Percentiles rank a stretch among this genome's conserved stretches.
phyloP scores from a whole-genome alignment of 2,113 vertebrate species.

The Morone saxatilis region DNA sequence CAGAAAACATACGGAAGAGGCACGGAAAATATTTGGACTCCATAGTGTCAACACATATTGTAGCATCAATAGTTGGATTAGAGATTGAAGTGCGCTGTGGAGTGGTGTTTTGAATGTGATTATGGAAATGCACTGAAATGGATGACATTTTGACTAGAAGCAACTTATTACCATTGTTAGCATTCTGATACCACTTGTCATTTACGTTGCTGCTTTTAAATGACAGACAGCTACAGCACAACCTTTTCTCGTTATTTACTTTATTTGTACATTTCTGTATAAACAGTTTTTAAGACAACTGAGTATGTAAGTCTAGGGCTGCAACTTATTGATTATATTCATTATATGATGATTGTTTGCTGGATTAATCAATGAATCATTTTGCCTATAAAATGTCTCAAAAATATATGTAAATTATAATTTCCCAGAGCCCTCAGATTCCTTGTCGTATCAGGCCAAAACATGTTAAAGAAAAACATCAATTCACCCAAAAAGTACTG shows the following conservation, averaged over 20 bases:
- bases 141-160: not conserved
- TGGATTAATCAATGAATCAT: not conserved
- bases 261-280: too few relatives aligned
- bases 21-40: not conserved
- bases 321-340: not conserved
- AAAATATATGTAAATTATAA: not conserved
- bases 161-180: not conserved
- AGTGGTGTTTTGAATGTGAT: not conserved
- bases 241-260: too few relatives aligned
- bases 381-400: not conserved
- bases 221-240: not conserved
- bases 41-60: not conserved
- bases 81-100: not conserved
- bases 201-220: not conserved
- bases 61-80: not conserved
- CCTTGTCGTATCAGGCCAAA: not conserved
- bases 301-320: too few relatives aligned
- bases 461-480: not conserved
- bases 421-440: too few relatives aligned
- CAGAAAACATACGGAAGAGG: not conserved
- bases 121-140: not conserved
- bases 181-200: not conserved
- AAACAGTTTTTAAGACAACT: too few relatives aligned
- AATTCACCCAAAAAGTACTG: not conserved
- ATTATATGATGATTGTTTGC: too few relatives aligned